These are phyloP conservation scores for Ophion slaviceki DNA, from an alignment of 2,888 invertebrate genomes.

Conservation along the genomic window DNA sequence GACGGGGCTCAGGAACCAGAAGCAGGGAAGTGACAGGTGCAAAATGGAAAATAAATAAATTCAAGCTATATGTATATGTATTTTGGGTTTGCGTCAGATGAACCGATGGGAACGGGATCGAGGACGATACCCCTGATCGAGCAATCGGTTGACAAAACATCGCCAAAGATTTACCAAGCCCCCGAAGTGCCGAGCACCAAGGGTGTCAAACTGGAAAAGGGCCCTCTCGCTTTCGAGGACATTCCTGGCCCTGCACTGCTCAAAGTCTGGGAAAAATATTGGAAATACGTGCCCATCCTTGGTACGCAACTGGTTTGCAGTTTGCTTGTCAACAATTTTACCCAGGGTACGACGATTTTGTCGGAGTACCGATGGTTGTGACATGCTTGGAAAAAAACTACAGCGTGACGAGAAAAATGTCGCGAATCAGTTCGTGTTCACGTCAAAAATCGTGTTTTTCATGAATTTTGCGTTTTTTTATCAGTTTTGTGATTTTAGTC, in stretches of 20 bases:
- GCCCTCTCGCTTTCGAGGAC: constrained; percentile 85
- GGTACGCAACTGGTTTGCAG: constrained; percentile 85
- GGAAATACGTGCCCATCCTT: constrained; percentile 86
- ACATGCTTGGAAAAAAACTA: not conserved
- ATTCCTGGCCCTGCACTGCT: constrained; percentile 87
- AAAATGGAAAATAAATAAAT: not conserved
- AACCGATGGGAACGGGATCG: constrained; percentile 61
- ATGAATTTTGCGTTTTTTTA: not conserved
- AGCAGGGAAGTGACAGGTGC: no score
- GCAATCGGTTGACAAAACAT: constrained; percentile 44
- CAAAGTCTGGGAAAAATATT: constrained; percentile 86
- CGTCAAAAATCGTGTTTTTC: not conserved
- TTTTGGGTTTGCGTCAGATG: constrained; percentile 48
- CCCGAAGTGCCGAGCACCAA: constrained; percentile 7
- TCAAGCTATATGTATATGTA: not conserved
- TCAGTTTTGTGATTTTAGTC: no score
- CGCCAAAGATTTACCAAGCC: constrained; percentile 37
- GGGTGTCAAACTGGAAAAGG: constrained; percentile 67
- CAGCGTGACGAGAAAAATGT: not conserved
- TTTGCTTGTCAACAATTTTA: constrained; percentile 80
- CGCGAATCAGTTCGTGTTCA: no score
- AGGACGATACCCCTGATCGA: constrained; percentile 69
- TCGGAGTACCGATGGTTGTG: constrained; percentile 63
- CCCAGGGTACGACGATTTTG: constrained; percentile 77
- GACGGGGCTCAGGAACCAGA: no score